Base-by-base conservation (phyloP, 2,113 vertebrate genomes). In the Dendrocopos noguchii region DNA sequence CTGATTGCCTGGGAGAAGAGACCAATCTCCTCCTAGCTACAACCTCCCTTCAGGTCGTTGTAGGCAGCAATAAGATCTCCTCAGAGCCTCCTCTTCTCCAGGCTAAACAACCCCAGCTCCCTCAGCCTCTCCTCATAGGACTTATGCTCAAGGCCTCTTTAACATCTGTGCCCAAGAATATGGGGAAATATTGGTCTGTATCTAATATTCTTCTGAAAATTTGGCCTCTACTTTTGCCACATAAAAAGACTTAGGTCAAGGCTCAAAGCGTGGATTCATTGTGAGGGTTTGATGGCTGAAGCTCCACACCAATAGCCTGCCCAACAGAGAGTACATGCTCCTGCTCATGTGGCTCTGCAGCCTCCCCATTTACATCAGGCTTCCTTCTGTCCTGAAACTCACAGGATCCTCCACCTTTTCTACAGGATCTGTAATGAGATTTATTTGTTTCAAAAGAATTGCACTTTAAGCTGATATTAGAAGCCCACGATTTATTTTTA, bases 301-400 rank as follows among this genome's bases (percentile, higher is more conserved):
- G 55, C 15, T 80, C 39, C 16, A 7, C 63, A 76, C 2, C 33
- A 68, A 50, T 68, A 61, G 61, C 44, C 46, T 50, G 24, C 24
- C 44, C 4, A 1, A 19, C 57, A 61, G 13, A 0, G 0, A 91
- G 29, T 13, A 24, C 33, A 19, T 0, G 1, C 34, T 91, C 28
- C 67, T 89, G 19, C 13, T 72, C 0, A 0, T 0, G 3, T 34
- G 31, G 19, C 50, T 70, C 24, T 68, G 57, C 71, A n/a, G 50
- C 29, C 14, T 33, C 28, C 44, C 22, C 10, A 1, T 75, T 65
- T 78, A 13, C 15, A 59, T 55, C 9, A 73, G 50, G 10, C 7
- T 84, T 89, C 14, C 28, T 88, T 84, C 79, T 56, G 65, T 33
- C 8, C 19, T 82, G 64, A 73, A 81, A 70, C 5, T 83, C 64